These are phyloP conservation scores for Microtus richardsoni DNA, from an alignment of 2,113 vertebrate species.

Conservation along the genomic window DNA sequence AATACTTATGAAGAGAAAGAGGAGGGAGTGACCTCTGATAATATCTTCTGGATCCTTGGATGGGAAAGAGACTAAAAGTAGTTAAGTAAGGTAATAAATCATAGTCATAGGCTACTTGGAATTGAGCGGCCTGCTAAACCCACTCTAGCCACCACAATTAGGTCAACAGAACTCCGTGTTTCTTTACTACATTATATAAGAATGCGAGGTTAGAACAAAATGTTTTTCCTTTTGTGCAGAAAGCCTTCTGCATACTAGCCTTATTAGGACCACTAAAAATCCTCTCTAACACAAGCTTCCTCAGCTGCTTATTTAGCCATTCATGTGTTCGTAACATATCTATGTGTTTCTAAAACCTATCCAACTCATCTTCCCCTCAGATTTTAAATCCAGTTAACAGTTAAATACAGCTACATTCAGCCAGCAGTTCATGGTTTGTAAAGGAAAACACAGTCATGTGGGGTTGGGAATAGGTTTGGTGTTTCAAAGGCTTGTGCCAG, in stretches of 20 bases:
- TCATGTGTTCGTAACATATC: background rate
- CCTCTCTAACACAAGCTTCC: background rate
- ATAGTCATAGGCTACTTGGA: background rate
- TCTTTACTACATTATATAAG: background rate
- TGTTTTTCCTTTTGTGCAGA: slow-evolving; percentile 11
- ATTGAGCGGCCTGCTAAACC: background rate
- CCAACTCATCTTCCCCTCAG: background rate
- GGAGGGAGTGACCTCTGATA: background rate
- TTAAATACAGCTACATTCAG: background rate
- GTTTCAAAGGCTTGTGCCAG: background rate
- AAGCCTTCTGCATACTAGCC: background rate
- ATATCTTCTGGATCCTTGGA: background rate
- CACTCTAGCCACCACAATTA: background rate
- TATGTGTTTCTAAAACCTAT: background rate
- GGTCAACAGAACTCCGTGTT: background rate
- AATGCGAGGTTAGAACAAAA: slow-evolving; percentile 39
- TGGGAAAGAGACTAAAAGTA: slow-evolving; percentile 24
- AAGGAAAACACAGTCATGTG: background rate
- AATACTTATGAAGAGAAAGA: background rate
- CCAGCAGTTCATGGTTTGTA: background rate
- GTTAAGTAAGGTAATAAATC: slow-evolving; percentile 46
- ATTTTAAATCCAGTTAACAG: slow-evolving; percentile 17
- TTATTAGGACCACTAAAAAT: background rate
- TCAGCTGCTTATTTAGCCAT: background rate
- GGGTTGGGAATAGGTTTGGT: background rate